These are phyloP conservation scores for Arnoldichthys spilopterus DNA, from an alignment of 2,797 vertebrate genomes.

Conservation along the genomic window DNA sequence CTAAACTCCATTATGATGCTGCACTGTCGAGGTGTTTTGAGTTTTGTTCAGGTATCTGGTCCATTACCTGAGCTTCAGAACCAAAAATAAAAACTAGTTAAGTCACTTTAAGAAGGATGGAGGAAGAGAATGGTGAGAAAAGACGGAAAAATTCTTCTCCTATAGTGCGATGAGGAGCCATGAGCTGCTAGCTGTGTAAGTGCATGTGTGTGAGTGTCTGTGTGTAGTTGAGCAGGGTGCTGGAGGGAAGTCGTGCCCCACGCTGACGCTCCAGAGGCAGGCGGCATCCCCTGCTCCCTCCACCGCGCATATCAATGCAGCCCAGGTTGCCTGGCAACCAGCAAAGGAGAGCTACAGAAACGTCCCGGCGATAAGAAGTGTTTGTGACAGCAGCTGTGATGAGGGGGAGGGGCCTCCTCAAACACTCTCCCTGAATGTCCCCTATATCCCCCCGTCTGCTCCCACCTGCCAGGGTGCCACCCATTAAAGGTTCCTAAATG, in stretches of 20 bases:
- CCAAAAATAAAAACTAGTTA: constrained; percentile 10
- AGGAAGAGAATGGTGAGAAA: constrained; percentile 21
- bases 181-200: constrained; percentile 21
- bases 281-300: constrained; percentile 82
- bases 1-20: background rate
- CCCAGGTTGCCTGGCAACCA: constrained; percentile 86
- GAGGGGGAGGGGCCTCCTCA: constrained; percentile 65
- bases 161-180: constrained; percentile 12
- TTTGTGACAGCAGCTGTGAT: constrained; percentile 74
- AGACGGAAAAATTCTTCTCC: constrained; percentile 8
- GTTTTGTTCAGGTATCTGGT: background rate
- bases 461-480: constrained; percentile 15
- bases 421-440: constrained; percentile 25
- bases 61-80: constrained; percentile 3
- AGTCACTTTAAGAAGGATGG: constrained; percentile 24
- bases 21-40: constrained; percentile 28
- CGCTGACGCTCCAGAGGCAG: constrained; percentile 71
- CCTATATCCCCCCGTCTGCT: constrained; percentile 11
- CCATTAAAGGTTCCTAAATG: constrained; percentile 1
- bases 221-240: constrained; percentile 46
- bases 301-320: constrained; percentile 85
- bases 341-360: constrained; percentile 80
- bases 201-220: constrained; percentile 56
- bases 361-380: constrained; percentile 68
- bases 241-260: constrained; percentile 59